Evolutionary conservation across 92 coral and sea anemone genomes (phyloP).

Genomic region (Zoanthus solanderi): DNA sequence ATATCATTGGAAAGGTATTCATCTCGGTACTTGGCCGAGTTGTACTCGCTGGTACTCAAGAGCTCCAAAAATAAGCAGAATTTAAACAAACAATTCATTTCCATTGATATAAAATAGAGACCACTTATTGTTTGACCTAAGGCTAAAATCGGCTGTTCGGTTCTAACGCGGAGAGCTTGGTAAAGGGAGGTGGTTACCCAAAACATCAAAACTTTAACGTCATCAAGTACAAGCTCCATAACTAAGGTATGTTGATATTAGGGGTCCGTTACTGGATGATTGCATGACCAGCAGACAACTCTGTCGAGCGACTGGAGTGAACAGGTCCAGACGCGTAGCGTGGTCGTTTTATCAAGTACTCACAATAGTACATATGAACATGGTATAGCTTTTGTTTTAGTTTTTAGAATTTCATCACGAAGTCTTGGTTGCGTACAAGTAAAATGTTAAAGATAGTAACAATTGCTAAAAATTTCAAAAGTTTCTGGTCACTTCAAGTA

Average conservation of each 20-base stretch:
- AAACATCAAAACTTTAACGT: not conserved
- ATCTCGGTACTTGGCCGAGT: not conserved
- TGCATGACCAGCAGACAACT: too few relatives aligned
- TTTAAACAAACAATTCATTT: not conserved
- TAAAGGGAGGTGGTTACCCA: not conserved
- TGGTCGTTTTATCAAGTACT: too few relatives aligned
- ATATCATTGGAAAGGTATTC: not conserved
- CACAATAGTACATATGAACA: too few relatives aligned
- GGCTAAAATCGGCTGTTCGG: not conserved
- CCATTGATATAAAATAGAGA: not conserved
- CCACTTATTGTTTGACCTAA: not conserved
- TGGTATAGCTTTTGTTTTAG: too few relatives aligned
- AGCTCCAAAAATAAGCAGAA: not conserved
- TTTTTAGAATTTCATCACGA: too few relatives aligned
- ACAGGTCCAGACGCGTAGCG: too few relatives aligned
- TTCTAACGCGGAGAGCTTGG: not conserved
- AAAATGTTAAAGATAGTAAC: too few relatives aligned
- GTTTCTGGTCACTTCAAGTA: too few relatives aligned
- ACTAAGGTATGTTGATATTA: not conserved
- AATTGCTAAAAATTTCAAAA: too few relatives aligned
- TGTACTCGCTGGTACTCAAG: not conserved
- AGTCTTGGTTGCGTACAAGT: too few relatives aligned
- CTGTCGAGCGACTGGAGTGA: too few relatives aligned
- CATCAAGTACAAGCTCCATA: not conserved
- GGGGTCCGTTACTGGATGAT: too few relatives aligned